A percentile compares a stretch with the other conserved stretches of the same genome.
These are phyloP conservation scores for Chunga burmeisteri DNA, from an alignment of 2,113 vertebrate species.

Conservation along the genomic window DNA sequence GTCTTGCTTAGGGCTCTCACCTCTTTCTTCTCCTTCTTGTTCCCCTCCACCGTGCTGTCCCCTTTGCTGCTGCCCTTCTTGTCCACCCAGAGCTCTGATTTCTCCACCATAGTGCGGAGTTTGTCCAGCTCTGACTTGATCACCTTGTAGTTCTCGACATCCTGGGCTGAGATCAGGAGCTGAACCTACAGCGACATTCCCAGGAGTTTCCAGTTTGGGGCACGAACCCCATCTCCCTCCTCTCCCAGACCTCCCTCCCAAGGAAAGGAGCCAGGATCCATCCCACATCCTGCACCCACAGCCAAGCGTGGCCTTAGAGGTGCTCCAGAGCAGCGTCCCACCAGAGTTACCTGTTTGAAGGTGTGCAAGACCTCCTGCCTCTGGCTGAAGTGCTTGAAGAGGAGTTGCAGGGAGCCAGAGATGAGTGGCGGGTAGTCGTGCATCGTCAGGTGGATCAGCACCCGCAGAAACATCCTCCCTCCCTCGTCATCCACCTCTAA, in stretches of 20 bases:
- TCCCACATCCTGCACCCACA: rapidly evolving
- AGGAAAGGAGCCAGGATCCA: background rate
- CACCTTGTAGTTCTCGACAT: slow-evolving; percentile 97
- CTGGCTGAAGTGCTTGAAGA: slow-evolving; percentile 99
- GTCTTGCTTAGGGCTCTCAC: slow-evolving; percentile 33
- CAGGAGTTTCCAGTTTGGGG: background rate
- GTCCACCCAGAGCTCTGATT: slow-evolving; percentile 97
- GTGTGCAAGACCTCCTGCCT: slow-evolving; percentile 95
- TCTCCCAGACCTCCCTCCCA: background rate
- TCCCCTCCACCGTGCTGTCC: slow-evolving; percentile 71
- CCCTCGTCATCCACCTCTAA: slow-evolving; percentile 97
- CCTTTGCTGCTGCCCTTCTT: slow-evolving; percentile 85
- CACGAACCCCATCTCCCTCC: background rate
- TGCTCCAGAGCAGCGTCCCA: background rate
- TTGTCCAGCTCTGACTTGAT: slow-evolving; percentile 94
- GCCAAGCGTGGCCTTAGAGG: rapidly evolving
- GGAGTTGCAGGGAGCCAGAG: slow-evolving; percentile 92
- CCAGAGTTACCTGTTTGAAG: slow-evolving; percentile 88
- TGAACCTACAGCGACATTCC: slow-evolving; percentile 81
- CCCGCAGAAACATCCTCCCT: slow-evolving; percentile 91
- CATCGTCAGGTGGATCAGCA: slow-evolving; percentile 94
- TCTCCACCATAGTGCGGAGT: slow-evolving; percentile 95
- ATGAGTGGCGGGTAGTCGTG: slow-evolving; percentile 92
- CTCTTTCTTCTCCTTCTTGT: slow-evolving; percentile 83
- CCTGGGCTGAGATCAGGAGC: slow-evolving; percentile 92